These are phyloP conservation scores for Allacma fusca DNA, from an alignment of 2,888 invertebrate species.

Conservation along the genomic window DNA sequence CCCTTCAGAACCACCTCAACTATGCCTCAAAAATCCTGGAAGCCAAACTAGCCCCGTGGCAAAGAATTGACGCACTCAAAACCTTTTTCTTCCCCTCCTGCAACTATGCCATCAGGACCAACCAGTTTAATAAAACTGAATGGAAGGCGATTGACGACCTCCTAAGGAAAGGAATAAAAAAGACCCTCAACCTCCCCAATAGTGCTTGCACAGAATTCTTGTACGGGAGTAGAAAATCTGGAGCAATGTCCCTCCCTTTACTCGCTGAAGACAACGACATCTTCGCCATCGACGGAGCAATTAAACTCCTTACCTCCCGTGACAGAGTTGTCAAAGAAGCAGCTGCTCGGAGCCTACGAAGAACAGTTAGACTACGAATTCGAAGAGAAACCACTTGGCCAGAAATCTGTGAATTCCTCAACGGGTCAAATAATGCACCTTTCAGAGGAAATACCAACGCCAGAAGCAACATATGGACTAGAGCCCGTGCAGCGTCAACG, in stretches of 20 bases:
- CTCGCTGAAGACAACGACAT: slow-evolving; percentile 47
- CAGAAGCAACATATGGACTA: background rate
- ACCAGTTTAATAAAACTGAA: slow-evolving; percentile 42
- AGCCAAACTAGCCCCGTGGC: too few relatives aligned
- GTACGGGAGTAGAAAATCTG: too few relatives aligned
- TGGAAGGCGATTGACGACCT: too few relatives aligned
- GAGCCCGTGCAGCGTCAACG: too few relatives aligned
- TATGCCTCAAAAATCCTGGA: too few relatives aligned
- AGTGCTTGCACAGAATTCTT: slow-evolving; percentile 46
- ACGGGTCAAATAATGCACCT: background rate
- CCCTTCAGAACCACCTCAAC: too few relatives aligned
- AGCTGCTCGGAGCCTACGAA: too few relatives aligned
- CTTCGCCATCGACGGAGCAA: slow-evolving; percentile 41
- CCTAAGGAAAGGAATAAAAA: slow-evolving; percentile 35
- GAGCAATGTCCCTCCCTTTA: slow-evolving; percentile 42
- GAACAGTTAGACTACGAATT: too few relatives aligned
- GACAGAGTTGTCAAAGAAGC: background rate
- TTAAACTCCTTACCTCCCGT: slow-evolving; percentile 40
- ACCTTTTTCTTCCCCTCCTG: slow-evolving; percentile 54
- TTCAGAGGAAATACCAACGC: background rate
- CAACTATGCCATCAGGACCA: slow-evolving; percentile 39
- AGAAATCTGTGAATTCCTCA: background rate
- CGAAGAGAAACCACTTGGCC: too few relatives aligned
- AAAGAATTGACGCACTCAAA: slow-evolving; percentile 57
- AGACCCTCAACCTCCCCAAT: slow-evolving; percentile 41